Evolutionary conservation across 2,797 vertebrate species (phyloP).

Genomic region (Parotocinclus haroldoi): DNA sequence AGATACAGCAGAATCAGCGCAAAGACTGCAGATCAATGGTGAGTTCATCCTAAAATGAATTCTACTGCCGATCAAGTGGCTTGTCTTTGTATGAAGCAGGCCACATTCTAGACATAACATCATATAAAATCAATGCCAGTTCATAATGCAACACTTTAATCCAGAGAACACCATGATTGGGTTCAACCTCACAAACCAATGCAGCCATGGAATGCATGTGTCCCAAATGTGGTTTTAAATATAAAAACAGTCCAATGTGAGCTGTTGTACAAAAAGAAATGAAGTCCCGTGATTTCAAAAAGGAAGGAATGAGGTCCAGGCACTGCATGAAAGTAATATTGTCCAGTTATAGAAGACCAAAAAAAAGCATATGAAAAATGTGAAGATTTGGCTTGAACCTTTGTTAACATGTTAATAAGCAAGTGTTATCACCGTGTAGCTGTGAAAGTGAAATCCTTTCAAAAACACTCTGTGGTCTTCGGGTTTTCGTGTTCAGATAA

Average conservation of each 20-base stretch:
- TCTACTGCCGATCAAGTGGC: neutral
- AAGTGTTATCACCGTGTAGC: too few relatives aligned
- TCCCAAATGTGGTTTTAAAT: too few relatives aligned
- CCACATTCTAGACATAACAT: too few relatives aligned
- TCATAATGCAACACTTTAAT: too few relatives aligned
- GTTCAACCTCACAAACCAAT: too few relatives aligned
- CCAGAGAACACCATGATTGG: too few relatives aligned
- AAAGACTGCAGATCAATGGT: neutral
- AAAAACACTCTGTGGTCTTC: neutral
- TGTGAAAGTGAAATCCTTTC: neutral
- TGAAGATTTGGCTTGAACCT: neutral
- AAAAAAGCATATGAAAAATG: neutral
- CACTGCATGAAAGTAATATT: neutral
- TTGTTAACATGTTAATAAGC: constrained; percentile 1
- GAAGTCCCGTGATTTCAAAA: constrained; percentile 2
- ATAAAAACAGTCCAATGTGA: too few relatives aligned
- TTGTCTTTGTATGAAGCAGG: too few relatives aligned
- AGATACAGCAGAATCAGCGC: neutral
- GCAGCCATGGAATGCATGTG: too few relatives aligned
- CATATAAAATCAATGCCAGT: too few relatives aligned
- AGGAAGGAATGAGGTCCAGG: neutral
- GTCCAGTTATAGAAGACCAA: neutral
- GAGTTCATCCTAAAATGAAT: neutral
- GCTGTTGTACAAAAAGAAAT: neutral
- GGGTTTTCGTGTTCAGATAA: neutral